Conservation (phyloP, 1,140 invertebrate species). For the Aphidius gifuensis region DNA sequence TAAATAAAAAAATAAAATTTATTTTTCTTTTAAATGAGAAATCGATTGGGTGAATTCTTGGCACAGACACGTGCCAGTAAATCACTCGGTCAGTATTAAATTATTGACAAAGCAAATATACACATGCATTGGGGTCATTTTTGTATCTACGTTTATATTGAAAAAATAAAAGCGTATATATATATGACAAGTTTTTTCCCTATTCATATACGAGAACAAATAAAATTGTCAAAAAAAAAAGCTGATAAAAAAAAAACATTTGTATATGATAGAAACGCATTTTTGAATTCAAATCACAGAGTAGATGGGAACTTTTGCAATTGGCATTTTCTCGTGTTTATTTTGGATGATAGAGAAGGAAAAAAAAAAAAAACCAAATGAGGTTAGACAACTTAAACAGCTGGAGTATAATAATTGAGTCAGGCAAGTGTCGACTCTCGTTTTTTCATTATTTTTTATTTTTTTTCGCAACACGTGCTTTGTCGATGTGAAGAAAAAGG, state of each 20-base stretch:
- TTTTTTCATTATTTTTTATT: neutral
- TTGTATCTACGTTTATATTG: too few relatives aligned
- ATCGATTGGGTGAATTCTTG: conserved; percentile 5
- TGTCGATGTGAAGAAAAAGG: too few relatives aligned
- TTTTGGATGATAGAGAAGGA: neutral
- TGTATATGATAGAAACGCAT: too few relatives aligned
- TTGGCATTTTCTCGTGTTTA: conserved; percentile 2
- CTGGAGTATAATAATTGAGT: conserved; percentile 44
- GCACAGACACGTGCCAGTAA: neutral
- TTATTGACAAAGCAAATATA: conserved; percentile 1
- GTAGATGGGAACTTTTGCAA: too few relatives aligned
- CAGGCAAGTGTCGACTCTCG: conserved; percentile 30
- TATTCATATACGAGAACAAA: too few relatives aligned
- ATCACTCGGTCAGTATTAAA: neutral
- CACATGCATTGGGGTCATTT: too few relatives aligned
- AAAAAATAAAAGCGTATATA: too few relatives aligned
- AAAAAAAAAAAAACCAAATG: neutral
- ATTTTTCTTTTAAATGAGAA: neutral
- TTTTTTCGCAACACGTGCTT: too few relatives aligned
- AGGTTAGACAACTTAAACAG: conserved; percentile 40
- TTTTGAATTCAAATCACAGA: too few relatives aligned
- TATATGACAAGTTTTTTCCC: too few relatives aligned
- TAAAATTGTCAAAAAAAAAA: too few relatives aligned
- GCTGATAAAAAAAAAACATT: too few relatives aligned
- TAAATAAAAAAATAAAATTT: neutral